Evolutionary conservation across 2,113 vertebrate genomes (phyloP).

Genomic region (Cromileptes altivelis): DNA sequence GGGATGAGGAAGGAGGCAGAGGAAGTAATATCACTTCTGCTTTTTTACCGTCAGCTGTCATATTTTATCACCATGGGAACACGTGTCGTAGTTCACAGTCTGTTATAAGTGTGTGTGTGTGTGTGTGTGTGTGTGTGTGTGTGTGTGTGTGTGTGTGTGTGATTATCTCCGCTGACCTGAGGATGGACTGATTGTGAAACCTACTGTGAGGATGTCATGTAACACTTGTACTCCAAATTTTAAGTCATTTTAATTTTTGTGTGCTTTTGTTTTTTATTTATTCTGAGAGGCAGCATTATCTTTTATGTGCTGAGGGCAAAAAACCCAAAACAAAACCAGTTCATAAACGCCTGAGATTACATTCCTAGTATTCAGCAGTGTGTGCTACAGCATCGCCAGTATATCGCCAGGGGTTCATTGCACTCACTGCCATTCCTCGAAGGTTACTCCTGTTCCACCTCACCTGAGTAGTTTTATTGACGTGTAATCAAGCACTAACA

Average conservation of each 20-base stretch:
- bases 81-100: not conserved
- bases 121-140: not conserved
- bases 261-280: not conserved
- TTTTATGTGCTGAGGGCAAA: not conserved
- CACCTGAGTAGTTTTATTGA: constrained; percentile 44
- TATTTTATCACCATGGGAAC: constrained; percentile 52
- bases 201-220: not conserved
- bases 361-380: not conserved
- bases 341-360: not conserved
- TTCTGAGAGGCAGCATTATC: not conserved
- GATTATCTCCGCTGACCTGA: not conserved
- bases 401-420: not conserved
- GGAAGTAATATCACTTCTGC: constrained; percentile 65
- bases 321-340: not conserved
- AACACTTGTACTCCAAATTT: not conserved
- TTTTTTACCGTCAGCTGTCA: constrained; percentile 28
- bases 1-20: constrained; percentile 23
- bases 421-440: not conserved
- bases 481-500: constrained; percentile 25
- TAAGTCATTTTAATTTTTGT: not conserved
- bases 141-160: not conserved
- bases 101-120: not conserved
- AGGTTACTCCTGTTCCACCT: not conserved
- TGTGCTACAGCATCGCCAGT: not conserved
- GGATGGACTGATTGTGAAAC: constrained; percentile 4